Conservation (phyloP, 2,888 invertebrate species). For the Ctenicera cuprea region DNA sequence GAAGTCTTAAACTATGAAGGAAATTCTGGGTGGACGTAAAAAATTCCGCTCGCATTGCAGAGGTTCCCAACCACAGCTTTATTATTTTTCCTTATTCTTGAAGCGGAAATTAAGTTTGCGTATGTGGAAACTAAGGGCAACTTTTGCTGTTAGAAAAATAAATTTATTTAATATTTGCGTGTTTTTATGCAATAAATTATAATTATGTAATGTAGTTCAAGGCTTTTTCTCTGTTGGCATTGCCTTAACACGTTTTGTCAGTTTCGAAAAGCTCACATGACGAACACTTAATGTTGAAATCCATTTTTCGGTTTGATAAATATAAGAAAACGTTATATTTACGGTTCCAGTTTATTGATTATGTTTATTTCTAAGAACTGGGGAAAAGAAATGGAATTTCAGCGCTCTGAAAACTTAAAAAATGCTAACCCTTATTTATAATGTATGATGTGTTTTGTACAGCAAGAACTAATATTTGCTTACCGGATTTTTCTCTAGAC, state of each 20-base stretch:
- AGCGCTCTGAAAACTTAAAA: background rate
- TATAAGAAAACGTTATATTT: background rate
- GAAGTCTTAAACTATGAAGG: slow-evolving; percentile 45
- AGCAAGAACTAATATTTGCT: too few species aligned
- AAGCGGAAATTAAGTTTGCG: background rate
- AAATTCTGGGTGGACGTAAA: slow-evolving; percentile 37
- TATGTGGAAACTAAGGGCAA: slow-evolving; percentile 14
- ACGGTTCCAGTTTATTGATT: background rate
- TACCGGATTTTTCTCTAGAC: too few species aligned
- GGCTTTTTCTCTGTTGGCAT: slow-evolving; percentile 26
- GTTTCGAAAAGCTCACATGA: slow-evolving; percentile 15
- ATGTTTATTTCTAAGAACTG: background rate
- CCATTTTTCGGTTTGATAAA: background rate
- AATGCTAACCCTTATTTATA: too few species aligned
- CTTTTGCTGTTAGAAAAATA: background rate
- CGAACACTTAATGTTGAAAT: background rate
- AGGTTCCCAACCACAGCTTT: slow-evolving; percentile 13
- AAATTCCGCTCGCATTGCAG: slow-evolving; percentile 35
- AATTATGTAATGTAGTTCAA: slow-evolving; percentile 28
- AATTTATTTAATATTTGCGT: slow-evolving; percentile 29
- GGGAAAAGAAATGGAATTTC: background rate
- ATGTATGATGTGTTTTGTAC: too few species aligned
- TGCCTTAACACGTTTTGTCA: slow-evolving; percentile 30
- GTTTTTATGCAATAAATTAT: slow-evolving; percentile 31
- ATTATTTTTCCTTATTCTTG: background rate